Percentiles rank a stretch among this genome's conserved stretches.
phyloP scores from a whole-genome alignment of 1,140 invertebrate species.

The Philaenus spumarius region DNA sequence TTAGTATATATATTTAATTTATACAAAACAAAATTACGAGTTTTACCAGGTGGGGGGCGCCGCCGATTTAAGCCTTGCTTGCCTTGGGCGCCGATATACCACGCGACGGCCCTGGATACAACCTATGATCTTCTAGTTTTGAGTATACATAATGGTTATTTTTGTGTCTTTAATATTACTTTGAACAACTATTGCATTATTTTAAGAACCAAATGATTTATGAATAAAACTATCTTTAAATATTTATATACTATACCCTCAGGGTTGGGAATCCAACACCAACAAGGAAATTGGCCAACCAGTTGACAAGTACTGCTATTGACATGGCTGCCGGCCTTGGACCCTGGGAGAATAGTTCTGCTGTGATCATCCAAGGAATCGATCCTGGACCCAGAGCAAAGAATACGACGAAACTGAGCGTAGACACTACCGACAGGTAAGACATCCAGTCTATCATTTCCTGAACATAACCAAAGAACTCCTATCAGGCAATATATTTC shows the following conservation, averaged over 20 bases:
- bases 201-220: too few relatives aligned
- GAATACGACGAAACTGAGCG: constrained; percentile 91
- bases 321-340: constrained; percentile 96
- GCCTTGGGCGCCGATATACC: too few relatives aligned
- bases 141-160: neutral
- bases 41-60: too few relatives aligned
- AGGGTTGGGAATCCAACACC: constrained; percentile 91
- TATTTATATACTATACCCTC: constrained; percentile 53
- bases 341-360: constrained; percentile 95
- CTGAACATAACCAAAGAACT: constrained; percentile 92
- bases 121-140: too few relatives aligned
- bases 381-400: constrained; percentile 94
- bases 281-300: constrained; percentile 96
- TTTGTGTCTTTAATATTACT: neutral
- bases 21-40: too few relatives aligned
- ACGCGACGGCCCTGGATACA: too few relatives aligned
- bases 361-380: constrained; percentile 99
- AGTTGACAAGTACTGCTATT: constrained; percentile 96
- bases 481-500: constrained; percentile 61
- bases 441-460: constrained; percentile 98
- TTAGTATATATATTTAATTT: too few relatives aligned
- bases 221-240: too few relatives aligned
- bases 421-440: constrained; percentile 89
- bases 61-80: too few relatives aligned
- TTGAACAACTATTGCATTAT: neutral